A percentile compares a stretch with the other conserved stretches of the same genome.
phyloP scores from a whole-genome alignment of 1,140 invertebrate genomes.

The Ericerus pela region DNA sequence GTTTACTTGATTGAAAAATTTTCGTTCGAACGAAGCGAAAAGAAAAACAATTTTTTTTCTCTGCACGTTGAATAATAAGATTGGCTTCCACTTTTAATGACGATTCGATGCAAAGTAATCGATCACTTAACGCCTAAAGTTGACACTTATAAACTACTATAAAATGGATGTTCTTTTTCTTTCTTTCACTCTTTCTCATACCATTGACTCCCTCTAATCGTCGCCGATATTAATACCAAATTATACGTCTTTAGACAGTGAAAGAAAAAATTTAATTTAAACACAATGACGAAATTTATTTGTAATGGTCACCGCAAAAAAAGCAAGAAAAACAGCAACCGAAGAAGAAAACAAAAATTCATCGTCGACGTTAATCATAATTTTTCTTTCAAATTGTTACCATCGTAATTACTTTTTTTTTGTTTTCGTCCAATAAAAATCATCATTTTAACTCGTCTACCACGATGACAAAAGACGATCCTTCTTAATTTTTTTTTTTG shows the following conservation, averaged over 20 bases:
- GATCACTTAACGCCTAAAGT: constrained; percentile 5
- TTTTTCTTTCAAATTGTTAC: background rate
- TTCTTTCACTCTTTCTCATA: too few relatives aligned
- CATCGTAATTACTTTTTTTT: background rate
- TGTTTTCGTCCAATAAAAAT: background rate
- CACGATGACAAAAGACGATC: too few relatives aligned
- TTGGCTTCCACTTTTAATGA: constrained; percentile 3
- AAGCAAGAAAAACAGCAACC: too few relatives aligned
- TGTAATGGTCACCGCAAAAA: too few relatives aligned
- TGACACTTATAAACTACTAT: constrained; percentile 10
- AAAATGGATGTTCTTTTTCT: constrained; percentile 7
- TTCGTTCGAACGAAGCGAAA: too few relatives aligned
- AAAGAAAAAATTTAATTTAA: background rate
- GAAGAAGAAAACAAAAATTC: too few relatives aligned
- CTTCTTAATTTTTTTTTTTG: too few relatives aligned
- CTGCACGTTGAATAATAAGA: constrained; percentile 9
- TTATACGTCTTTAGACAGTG: background rate
- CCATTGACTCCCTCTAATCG: background rate
- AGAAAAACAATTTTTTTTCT: constrained; percentile 7
- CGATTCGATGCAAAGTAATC: background rate
- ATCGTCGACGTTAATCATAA: too few relatives aligned
- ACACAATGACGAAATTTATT: too few relatives aligned
- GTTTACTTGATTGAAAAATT: constrained; percentile 4
- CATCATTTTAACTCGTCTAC: background rate
- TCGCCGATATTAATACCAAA: background rate